Evolutionary conservation across 2,113 vertebrate genomes (phyloP).

Genomic region (Orcinus orca): DNA sequence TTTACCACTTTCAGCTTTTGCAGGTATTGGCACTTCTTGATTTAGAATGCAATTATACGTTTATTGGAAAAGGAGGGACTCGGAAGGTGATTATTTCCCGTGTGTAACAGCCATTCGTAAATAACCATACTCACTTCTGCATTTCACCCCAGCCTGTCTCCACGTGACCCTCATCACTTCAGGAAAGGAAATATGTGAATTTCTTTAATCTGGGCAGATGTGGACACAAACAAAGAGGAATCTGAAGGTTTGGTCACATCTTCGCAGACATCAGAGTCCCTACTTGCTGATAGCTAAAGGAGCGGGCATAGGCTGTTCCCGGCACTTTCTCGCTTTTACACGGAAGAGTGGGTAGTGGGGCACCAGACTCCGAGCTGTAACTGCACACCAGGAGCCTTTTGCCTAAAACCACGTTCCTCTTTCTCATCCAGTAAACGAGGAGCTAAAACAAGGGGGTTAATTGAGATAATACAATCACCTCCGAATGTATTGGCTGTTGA

Average conservation of each 20-base stretch:
- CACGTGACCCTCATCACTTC: not conserved
- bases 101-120: not conserved
- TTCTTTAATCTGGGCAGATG: not conserved
- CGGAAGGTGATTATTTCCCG: not conserved
- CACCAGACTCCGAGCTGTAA: too few species aligned
- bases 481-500: not conserved
- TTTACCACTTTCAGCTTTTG: not conserved
- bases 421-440: not conserved
- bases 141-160: not conserved
- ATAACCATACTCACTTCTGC: not conserved
- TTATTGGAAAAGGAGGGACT: not conserved
- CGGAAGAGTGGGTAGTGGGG: accelerated
- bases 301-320: not conserved
- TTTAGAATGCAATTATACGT: not conserved
- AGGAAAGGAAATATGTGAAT: not conserved
- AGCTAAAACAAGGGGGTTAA: not conserved
- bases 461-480: not conserved
- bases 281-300: not conserved
- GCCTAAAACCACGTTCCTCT: not conserved
- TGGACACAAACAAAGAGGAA: not conserved
- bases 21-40: not conserved
- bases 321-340: not conserved
- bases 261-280: not conserved
- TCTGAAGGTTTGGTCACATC: not conserved
- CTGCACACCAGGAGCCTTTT: not conserved